A percentile compares a stretch with the other conserved stretches of the same genome.
These are phyloP conservation scores for Tridacna gigas DNA, from an alignment of 2,888 invertebrate species.

Conservation along the genomic window DNA sequence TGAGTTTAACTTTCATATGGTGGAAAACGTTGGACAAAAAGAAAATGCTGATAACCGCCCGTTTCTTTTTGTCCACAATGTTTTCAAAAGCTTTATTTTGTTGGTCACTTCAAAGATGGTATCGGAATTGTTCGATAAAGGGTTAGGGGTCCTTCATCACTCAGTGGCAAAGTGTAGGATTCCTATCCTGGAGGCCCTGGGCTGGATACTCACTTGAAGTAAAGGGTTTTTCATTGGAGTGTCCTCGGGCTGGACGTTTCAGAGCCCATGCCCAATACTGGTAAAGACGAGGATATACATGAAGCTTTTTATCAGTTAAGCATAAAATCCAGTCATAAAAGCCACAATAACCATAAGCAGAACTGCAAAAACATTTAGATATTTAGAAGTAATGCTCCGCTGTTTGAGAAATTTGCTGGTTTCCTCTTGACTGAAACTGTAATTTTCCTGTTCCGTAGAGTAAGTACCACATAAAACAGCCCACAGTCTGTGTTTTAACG, in stretches of 20 bases:
- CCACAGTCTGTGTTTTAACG: not conserved
- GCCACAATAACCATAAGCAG: slow-evolving; percentile 38
- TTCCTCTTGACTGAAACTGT: slow-evolving; percentile 28
- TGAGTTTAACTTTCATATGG: not conserved
- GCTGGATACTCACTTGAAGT: too few species aligned
- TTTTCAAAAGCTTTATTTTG: too few species aligned
- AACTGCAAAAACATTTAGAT: slow-evolving; percentile 40
- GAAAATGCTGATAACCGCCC: not conserved
- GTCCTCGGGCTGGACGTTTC: too few species aligned
- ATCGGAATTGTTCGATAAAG: too few species aligned
- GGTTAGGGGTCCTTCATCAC: too few species aligned
- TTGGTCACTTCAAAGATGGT: not conserved
- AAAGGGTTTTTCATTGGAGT: too few species aligned
- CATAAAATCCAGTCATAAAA: slow-evolving; percentile 55
- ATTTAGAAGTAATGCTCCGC: not conserved
- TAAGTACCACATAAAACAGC: slow-evolving; percentile 30
- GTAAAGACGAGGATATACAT: not conserved
- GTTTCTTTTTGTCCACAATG: not conserved
- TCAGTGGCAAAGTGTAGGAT: too few species aligned
- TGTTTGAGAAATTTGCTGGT: slow-evolving; percentile 48
- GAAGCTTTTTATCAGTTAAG: slow-evolving; percentile 1
- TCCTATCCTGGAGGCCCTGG: too few species aligned
- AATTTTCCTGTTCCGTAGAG: slow-evolving; percentile 20
- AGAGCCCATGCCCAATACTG: too few species aligned
- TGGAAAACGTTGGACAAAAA: not conserved